Evolutionary conservation across 2,888 invertebrate genomes (phyloP), one percentile per base, ranked within the genome.

Genomic region (Thalpophila matura): DNA sequence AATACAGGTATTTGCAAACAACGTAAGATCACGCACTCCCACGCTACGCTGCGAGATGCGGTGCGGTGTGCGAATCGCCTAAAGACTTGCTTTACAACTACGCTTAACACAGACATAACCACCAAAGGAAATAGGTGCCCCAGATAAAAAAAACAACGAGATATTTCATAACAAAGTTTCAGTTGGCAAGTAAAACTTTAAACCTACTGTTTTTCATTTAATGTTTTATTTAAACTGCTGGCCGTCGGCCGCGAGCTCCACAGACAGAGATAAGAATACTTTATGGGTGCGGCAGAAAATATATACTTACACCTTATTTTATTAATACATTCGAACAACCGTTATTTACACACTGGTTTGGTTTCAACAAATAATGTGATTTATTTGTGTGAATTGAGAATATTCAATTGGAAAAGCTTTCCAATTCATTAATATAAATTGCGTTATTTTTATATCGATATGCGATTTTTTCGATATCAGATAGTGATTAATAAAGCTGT

Each of bases 111-210:
- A 16, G 10, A 40, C n/a, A 26, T 33, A 18, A 6, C 16, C 4
- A 40, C n/a, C 26, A 37, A 62, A 62, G 14, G 37, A 62, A 62
- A 43, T 51, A 62, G 42, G 9, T 18, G 7, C 9, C 4, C 4
- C 4, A 12, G 20, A 62, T 22, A 10, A 40, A 63, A 12, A 63
- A 63, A 43, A 62, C 14, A 45, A 18, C 38, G n/a, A 14, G 5
- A 22, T 63, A 40, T 63, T 54, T 63, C 54, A 63, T 63, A 63
- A 38, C 62, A 10, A 46, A 63, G 45, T 63, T 64, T 46, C 22
- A 38, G 26, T 46, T 14, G 27, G 5, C 3, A 16, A 40, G 33
- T 54, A 40, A 18, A 63, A 64, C 45, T 63, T 63, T 55, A 35
- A 40, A 22, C n/a, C 33, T 20, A 29, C 9, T 51, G 51, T 62